Percentiles rank a stretch among this genome's conserved stretches.
These are phyloP conservation scores for Cataglyphis livida DNA, from an alignment of 2,888 invertebrate genomes.

Conservation along the genomic window DNA sequence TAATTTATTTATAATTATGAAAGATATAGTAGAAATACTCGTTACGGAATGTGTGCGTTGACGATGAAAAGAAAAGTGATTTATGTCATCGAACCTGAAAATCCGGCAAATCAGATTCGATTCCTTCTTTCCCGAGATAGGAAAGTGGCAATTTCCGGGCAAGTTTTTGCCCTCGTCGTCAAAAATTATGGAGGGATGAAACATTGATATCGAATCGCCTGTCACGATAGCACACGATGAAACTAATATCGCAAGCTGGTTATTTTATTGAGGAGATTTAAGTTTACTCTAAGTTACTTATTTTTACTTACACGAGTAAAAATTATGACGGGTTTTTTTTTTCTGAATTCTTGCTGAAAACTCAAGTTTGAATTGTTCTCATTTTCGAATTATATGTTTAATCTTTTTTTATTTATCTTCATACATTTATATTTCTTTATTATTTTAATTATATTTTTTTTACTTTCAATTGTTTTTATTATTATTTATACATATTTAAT, in stretches of 20 bases:
- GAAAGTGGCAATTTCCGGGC: conserved; percentile 35
- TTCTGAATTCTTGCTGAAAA: background rate
- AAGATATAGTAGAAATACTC: background rate
- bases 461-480: too few species aligned
- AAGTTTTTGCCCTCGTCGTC: conserved; percentile 7
- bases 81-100: conserved; percentile 22
- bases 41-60: background rate
- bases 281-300: background rate
- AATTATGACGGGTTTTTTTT: background rate
- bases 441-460: too few species aligned
- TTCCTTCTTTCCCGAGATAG: conserved; percentile 13
- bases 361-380: background rate
- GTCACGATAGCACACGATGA: background rate
- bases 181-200: conserved; percentile 1
- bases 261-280: background rate
- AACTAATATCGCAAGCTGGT: conserved; percentile 17
- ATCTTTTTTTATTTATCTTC: background rate
- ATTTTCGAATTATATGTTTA: background rate
- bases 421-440: too few species aligned
- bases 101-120: conserved; percentile 14
- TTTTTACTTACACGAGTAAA: background rate
- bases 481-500: too few species aligned
- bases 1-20: conserved; percentile 4
- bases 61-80: conserved; percentile 29
- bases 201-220: background rate